Conservation (phyloP, 53 echinoderm and acorn worm species). For the Crossaster papposus region DNA sequence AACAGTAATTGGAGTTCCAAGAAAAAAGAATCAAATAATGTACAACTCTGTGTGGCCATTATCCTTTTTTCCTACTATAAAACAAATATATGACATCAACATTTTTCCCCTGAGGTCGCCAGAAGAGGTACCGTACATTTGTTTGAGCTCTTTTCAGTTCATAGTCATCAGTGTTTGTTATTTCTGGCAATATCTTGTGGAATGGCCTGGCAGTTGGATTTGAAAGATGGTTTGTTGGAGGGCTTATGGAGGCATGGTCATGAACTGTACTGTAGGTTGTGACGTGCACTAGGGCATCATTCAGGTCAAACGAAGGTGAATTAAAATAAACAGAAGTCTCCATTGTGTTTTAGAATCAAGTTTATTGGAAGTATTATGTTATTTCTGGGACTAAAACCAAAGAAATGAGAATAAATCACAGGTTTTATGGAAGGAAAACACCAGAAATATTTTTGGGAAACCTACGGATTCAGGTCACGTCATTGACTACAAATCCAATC, state of each 20-base stretch:
- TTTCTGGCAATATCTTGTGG: neutral
- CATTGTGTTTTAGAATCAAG: neutral
- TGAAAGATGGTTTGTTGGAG: neutral
- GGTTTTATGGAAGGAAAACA: too few relatives aligned
- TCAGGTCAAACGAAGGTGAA: neutral
- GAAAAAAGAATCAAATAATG: neutral
- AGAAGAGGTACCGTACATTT: neutral
- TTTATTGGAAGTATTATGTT: neutral
- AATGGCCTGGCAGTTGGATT: neutral
- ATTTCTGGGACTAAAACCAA: too few relatives aligned
- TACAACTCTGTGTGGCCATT: neutral
- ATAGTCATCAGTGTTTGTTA: neutral
- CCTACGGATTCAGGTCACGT: too few relatives aligned
- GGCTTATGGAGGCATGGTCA: neutral
- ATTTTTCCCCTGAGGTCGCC: neutral
- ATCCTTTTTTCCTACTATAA: neutral
- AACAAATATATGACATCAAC: slow-evolving; percentile 12
- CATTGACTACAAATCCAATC: too few relatives aligned
- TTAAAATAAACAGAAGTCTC: neutral
- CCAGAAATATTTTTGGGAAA: too few relatives aligned
- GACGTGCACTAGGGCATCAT: slow-evolving; percentile 4
- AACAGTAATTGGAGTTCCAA: slow-evolving; percentile 5
- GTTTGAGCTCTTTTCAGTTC: slow-evolving; percentile 5
- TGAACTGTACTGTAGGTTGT: slow-evolving; percentile 6
- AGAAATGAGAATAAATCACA: too few relatives aligned